Evolutionary conservation across 2,797 vertebrate species (phyloP).

Genomic region (Scleropages formosus): DNA sequence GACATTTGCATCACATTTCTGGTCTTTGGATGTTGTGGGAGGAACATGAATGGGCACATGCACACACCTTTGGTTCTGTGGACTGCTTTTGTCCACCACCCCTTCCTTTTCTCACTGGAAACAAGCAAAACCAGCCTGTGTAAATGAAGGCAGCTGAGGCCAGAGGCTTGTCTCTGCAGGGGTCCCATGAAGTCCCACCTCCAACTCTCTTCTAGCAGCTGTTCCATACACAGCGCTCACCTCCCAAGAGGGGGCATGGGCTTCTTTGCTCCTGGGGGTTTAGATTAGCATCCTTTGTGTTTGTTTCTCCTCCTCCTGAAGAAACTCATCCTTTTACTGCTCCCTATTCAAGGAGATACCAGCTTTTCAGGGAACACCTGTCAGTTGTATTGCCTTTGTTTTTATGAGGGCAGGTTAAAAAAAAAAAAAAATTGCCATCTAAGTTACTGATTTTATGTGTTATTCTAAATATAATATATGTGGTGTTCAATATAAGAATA

Average conservation of each 20-base stretch:
- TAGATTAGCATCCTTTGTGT: conserved; percentile 23
- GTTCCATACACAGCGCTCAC: background rate
- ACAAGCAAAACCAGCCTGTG: conserved; percentile 4
- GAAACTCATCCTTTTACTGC: background rate
- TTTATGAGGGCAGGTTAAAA: background rate
- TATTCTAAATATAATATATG: background rate
- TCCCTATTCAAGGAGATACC: background rate
- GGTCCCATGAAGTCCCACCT: background rate
- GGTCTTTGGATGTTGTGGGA: background rate
- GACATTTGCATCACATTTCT: background rate
- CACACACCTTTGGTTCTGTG: background rate
- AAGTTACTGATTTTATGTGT: conserved; percentile 8
- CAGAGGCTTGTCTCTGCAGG: background rate
- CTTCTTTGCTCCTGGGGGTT: background rate
- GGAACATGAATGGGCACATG: background rate
- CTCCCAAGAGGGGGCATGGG: background rate
- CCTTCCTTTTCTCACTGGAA: background rate
- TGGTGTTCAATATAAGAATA: background rate
- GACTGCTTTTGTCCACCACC: background rate
- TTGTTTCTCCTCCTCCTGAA: background rate
- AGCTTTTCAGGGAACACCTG: background rate
- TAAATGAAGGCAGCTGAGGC: conserved; percentile 12
- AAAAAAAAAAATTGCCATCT: background rate
- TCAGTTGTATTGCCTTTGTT: background rate
- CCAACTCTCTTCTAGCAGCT: background rate